These are phyloP conservation scores for Dissostichus mawsoni DNA, from an alignment of 2,113 vertebrate species.

Conservation along the genomic window DNA sequence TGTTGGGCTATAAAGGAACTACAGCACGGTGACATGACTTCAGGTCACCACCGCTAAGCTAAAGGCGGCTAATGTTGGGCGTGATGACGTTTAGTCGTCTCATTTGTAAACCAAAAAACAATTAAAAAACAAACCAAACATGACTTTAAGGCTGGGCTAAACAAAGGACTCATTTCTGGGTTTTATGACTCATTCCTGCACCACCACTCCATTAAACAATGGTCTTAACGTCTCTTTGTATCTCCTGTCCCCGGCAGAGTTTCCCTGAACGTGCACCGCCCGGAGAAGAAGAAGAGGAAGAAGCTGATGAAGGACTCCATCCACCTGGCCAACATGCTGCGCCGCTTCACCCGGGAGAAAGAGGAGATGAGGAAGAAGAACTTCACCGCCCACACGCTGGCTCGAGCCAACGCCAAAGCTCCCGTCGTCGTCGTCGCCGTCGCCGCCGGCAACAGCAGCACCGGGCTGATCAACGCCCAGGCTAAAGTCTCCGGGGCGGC, in stretches of 20 bases:
- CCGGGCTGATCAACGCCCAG: conserved; percentile 75
- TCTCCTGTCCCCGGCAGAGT: conserved; percentile 79
- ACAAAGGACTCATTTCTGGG: too few relatives aligned
- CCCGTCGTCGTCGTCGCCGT: conserved; percentile 52
- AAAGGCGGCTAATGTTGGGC: too few relatives aligned
- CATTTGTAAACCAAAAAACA: too few relatives aligned
- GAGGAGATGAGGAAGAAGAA: conserved; percentile 92
- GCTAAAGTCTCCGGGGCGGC: conserved; percentile 74
- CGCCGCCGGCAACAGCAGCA: conserved; percentile 74
- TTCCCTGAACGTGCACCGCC: conserved; percentile 92
- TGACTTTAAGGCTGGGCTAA: too few relatives aligned
- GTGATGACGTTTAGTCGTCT: too few relatives aligned
- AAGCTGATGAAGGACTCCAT: conserved; percentile 95
- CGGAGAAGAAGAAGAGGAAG: conserved; percentile 97
- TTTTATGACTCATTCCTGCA: too few relatives aligned
- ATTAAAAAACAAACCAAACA: too few relatives aligned
- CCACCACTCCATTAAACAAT: too few relatives aligned
- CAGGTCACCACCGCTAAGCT: too few relatives aligned
- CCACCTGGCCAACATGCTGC: conserved; percentile 94
- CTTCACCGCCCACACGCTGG: conserved; percentile 31
- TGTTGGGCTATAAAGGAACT: too few relatives aligned
- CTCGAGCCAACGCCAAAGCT: conserved; percentile 19
- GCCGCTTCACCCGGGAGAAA: conserved; percentile 96
- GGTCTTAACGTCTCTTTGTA: background rate
- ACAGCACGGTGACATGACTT: too few relatives aligned